A percentile compares a stretch with the other conserved stretches of the same genome.
phyloP scores from a whole-genome alignment of 2,888 invertebrate genomes.

The Watsonalla cultraria region DNA sequence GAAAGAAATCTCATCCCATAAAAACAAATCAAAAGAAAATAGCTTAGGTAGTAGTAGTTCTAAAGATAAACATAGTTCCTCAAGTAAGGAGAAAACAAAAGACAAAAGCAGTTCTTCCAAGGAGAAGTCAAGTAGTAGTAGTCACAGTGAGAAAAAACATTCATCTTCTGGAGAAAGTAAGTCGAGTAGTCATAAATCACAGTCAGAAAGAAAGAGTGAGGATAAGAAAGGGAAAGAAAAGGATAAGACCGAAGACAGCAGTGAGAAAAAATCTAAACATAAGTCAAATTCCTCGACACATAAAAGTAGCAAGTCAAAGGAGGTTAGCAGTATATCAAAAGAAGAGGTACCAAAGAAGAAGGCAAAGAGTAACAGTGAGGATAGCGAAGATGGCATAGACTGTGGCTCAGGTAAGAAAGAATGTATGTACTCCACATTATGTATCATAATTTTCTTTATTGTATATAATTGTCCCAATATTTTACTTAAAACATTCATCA shows the following conservation, averaged over 20 bases:
- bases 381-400: constrained; percentile 82
- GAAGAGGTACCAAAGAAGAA: constrained; percentile 70
- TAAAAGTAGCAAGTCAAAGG: constrained; percentile 45
- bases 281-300: constrained; percentile 54
- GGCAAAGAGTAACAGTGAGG: constrained; percentile 36
- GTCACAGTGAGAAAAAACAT: constrained; percentile 56
- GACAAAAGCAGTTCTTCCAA: constrained; percentile 57
- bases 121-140: constrained; percentile 56
- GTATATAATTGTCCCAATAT: too few relatives aligned
- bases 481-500: too few relatives aligned
- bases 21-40: constrained; percentile 40
- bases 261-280: constrained; percentile 53
- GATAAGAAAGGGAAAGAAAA: neutral
- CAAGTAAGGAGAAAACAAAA: constrained; percentile 57
- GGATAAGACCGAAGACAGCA: constrained; percentile 20
- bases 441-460: neutral
- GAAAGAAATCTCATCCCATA: constrained; percentile 28
- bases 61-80: constrained; percentile 59
- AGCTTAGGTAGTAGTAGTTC: constrained; percentile 44
- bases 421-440: neutral
- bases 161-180: constrained; percentile 48
- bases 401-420: constrained; percentile 78
- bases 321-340: constrained; percentile 42
- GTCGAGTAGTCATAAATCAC: constrained; percentile 41
- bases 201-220: constrained; percentile 36